A percentile compares a stretch with the other conserved stretches of the same genome.
These are phyloP conservation scores for Gorilla gorilla DNA, from an alignment of 2,113 vertebrate genomes.

Conservation along the genomic window DNA sequence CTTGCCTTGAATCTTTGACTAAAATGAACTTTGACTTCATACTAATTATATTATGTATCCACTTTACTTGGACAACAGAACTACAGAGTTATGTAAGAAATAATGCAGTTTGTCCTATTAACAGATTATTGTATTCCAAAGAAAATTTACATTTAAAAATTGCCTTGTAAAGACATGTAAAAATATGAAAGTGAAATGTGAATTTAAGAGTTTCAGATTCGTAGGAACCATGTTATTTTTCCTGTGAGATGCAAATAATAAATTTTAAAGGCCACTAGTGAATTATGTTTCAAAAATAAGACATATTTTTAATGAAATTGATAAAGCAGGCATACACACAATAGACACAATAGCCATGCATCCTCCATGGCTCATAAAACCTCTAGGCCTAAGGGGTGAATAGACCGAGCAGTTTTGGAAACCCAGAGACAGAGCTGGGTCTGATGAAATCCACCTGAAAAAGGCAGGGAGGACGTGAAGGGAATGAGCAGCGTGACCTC, in stretches of 20 bases:
- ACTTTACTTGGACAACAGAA: background rate
- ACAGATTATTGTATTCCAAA: background rate
- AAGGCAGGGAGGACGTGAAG: background rate
- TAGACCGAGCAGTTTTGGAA: background rate
- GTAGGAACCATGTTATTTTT: background rate
- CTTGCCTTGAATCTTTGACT: background rate
- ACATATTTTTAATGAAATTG: background rate
- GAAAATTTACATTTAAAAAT: background rate
- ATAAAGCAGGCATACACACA: background rate
- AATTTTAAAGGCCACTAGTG: background rate
- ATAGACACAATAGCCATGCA: background rate
- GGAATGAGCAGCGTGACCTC: background rate
- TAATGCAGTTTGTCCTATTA: background rate
- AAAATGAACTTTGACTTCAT: background rate
- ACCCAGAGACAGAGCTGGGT: background rate
- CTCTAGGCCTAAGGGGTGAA: background rate
- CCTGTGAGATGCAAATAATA: background rate
- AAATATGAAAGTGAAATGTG: background rate
- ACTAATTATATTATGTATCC: background rate
- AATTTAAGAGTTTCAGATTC: background rate
- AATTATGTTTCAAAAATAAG: slow-evolving; percentile 33
- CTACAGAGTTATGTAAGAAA: background rate
- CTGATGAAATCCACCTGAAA: background rate
- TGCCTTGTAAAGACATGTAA: background rate
- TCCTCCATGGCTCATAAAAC: background rate